Evolutionary conservation across 2,797 vertebrate species (phyloP).

Genomic region (Anguilla anguilla): DNA sequence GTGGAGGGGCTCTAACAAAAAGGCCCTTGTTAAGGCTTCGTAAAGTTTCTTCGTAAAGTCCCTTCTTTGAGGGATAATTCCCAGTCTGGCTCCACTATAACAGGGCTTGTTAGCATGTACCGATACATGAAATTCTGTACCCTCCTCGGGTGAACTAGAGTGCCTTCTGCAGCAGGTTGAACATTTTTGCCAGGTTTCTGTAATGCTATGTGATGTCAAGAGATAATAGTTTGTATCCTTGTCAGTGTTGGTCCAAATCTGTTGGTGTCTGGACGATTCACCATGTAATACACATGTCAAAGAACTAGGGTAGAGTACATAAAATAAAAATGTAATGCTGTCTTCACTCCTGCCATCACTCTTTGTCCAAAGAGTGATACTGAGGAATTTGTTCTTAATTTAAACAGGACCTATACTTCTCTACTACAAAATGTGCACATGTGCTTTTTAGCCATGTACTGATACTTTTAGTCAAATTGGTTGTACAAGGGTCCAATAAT

Average conservation of each 20-base stretch:
- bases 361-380: background rate
- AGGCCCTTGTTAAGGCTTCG: background rate
- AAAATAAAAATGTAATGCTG: background rate
- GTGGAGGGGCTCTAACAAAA: background rate
- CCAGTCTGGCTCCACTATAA: background rate
- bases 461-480: background rate
- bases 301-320: background rate
- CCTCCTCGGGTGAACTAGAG: background rate
- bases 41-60: background rate
- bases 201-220: background rate
- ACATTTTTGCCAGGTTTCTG: background rate
- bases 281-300: background rate
- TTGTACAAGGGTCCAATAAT: background rate
- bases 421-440: background rate
- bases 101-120: background rate
- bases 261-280: background rate
- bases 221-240: background rate
- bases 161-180: background rate
- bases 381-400: background rate
- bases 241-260: background rate
- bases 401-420: background rate
- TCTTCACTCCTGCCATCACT: background rate
- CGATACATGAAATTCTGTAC: background rate
- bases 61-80: background rate
- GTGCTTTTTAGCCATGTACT: background rate